Evolutionary conservation across 1,140 invertebrate genomes (phyloP), one percentile per base, ranked within the genome.

Genomic region (Ceratina japonica): DNA sequence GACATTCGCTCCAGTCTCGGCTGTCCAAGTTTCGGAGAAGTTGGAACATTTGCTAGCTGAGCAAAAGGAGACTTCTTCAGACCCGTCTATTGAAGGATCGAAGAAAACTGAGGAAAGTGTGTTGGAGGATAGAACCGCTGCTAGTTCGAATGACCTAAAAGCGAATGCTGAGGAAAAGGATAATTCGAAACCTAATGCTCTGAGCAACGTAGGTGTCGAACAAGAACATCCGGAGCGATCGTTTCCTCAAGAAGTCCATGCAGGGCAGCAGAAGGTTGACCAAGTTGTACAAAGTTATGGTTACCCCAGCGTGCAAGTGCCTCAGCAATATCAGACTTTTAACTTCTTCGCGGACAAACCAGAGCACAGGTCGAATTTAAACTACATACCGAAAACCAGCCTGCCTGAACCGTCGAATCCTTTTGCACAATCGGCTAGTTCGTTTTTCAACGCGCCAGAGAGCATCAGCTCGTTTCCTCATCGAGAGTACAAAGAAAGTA

Each of bases 21-120:
- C 90, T 16, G 89, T 89, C 27, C 88, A 91, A 74, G 88, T 92
- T 0, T 88, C 89, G 0, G 88, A 91, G 52, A 92, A 92, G 61
- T 90, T 92, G 20, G 89, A 92, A 72, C 83, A 92, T 71, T 70
- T 92, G 24, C 87, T 92, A 37, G 89, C 87, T 0, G 86, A 90
- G 15, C 88, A 87, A 31, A 81, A 91, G 12, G 86, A 88, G 65
- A 66, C 73, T 20, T 66, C 79, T 1, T 18, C 4, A 1, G 15
- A 27, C 0, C 16, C 5, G 16, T 13, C 56, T 1, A 27, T 10
- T 1, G 72, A 80, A 3, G 12, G 13, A 0, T 1, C n/a, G 13
- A n/a, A 22, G 5, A 72, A 54, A 61, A 0, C 44, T 8, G 49
- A 63, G 1, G 58, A 51, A 15, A 77, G 0, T 8, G 20, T 2